Evolutionary conservation across 1,140 invertebrate species (phyloP).

Genomic region (Brachystomella parvula): DNA sequence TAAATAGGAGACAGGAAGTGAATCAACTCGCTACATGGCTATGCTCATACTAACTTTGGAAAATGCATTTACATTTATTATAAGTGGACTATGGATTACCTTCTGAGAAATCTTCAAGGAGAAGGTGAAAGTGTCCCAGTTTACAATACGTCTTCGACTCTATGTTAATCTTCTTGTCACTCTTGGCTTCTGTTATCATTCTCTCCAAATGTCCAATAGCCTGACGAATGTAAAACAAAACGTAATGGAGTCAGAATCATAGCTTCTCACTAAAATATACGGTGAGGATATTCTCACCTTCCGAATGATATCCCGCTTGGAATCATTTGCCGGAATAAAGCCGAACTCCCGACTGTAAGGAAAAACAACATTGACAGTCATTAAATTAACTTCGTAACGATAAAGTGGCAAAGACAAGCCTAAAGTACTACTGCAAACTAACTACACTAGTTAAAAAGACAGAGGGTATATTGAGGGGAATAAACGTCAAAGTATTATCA

Average conservation of each 20-base stretch:
- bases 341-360: slow-evolving; percentile 70
- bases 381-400: slow-evolving; percentile 12
- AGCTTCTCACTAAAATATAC: slow-evolving; percentile 5
- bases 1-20: too few relatives aligned
- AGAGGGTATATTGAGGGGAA: too few relatives aligned
- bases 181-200: slow-evolving; percentile 63
- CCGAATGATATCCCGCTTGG: slow-evolving; percentile 46
- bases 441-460: too few relatives aligned
- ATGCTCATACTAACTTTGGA: too few relatives aligned
- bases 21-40: too few relatives aligned
- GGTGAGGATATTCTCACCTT: slow-evolving; percentile 49
- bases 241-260: not conserved
- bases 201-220: slow-evolving; percentile 73
- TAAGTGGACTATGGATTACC: too few relatives aligned
- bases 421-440: too few relatives aligned
- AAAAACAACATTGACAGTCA: slow-evolving; percentile 18
- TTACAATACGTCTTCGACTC: slow-evolving; percentile 87
- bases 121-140: slow-evolving; percentile 83
- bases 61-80: too few relatives aligned
- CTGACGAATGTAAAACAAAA: slow-evolving; percentile 41
- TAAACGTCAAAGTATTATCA: too few relatives aligned
- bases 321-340: slow-evolving; percentile 48
- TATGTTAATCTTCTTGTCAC: slow-evolving; percentile 60
- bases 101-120: slow-evolving; percentile 84
- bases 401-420: slow-evolving; percentile 15